These are phyloP conservation scores for Ctena decussata DNA, from an alignment of 2,888 invertebrate species.

Conservation along the genomic window DNA sequence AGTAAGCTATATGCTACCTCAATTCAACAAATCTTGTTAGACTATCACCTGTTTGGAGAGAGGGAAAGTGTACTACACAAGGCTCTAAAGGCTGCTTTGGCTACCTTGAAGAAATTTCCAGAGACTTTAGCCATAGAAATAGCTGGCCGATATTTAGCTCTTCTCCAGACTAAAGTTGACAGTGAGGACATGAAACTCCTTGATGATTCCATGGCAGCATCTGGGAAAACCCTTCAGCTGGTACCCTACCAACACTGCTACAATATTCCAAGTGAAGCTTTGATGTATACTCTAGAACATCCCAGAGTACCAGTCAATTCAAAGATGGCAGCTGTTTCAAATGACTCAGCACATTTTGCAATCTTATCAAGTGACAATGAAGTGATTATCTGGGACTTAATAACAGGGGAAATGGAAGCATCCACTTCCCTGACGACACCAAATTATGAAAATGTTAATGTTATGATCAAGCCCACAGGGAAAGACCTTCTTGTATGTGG, in stretches of 20 bases:
- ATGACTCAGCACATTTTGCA: conserved; percentile 66
- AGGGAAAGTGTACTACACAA: conserved; percentile 93
- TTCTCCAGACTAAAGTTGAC: conserved; percentile 54
- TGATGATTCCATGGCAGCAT: conserved; percentile 58
- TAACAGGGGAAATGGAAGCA: conserved; percentile 70
- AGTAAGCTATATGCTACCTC: conserved; percentile 98
- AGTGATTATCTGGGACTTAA: conserved; percentile 72
- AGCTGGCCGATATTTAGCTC: conserved; percentile 94
- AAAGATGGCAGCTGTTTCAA: conserved; percentile 59
- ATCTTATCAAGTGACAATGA: conserved; percentile 66
- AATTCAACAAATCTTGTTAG: conserved; percentile 96
- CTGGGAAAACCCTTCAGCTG: conserved; percentile 85
- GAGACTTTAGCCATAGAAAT: conserved; percentile 98
- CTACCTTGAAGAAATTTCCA: conserved; percentile 95
- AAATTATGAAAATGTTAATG: conserved; percentile 65
- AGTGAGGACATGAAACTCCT: conserved; percentile 64
- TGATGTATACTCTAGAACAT: conserved; percentile 68
- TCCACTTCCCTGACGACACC: conserved; percentile 44
- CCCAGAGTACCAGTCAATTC: conserved; percentile 87
- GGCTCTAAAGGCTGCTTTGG: conserved; percentile 84
- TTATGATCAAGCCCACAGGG: conserved; percentile 53
- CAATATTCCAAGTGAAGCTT: conserved; percentile 65
- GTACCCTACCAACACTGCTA: conserved; percentile 71
- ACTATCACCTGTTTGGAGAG: conserved; percentile 89
- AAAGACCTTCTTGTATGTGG: conserved; percentile 65